Evolutionary conservation across 2,797 vertebrate genomes (phyloP).

Genomic region (Harpagifer antarcticus): DNA sequence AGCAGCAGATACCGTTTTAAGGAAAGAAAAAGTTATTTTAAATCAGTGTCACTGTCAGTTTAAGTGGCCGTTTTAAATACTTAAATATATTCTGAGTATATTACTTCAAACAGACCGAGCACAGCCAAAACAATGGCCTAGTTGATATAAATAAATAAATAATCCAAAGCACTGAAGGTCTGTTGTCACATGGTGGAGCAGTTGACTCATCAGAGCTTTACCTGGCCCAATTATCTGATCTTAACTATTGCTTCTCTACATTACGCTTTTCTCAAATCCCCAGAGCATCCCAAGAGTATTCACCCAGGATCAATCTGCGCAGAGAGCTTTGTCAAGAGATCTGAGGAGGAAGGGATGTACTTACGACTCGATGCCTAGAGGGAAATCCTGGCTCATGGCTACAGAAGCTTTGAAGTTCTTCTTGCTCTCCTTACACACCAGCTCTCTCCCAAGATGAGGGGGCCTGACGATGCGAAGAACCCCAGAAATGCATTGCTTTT

Average conservation of each 20-base stretch:
- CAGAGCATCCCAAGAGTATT: constrained; percentile 21
- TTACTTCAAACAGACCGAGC: background rate
- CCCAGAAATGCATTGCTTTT: constrained; percentile 35
- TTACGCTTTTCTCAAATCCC: constrained; percentile 36
- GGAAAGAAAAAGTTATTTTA: no score
- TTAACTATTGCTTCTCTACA: constrained; percentile 46
- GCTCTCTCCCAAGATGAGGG: constrained; percentile 94
- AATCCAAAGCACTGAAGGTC: background rate
- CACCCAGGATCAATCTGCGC: constrained; percentile 40
- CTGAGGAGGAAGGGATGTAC: constrained; percentile 71
- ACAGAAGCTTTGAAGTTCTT: constrained; percentile 98
- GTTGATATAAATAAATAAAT: background rate
- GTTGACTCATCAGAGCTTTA: constrained; percentile 28
- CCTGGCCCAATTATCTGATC: constrained; percentile 48
- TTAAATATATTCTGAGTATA: no score
- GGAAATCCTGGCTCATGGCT: constrained; percentile 98
- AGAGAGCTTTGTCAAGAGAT: constrained; percentile 55
- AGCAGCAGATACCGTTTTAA: no score
- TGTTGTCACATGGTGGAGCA: constrained; percentile 14
- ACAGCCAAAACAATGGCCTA: background rate
- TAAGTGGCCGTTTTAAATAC: no score
- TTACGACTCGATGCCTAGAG: constrained; percentile 95
- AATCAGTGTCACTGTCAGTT: no score
- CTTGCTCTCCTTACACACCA: constrained; percentile 96
- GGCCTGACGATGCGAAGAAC: constrained; percentile 82